These are phyloP conservation scores for Megalurothrips usitatus DNA, from an alignment of 2,888 invertebrate species.

Conservation along the genomic window DNA sequence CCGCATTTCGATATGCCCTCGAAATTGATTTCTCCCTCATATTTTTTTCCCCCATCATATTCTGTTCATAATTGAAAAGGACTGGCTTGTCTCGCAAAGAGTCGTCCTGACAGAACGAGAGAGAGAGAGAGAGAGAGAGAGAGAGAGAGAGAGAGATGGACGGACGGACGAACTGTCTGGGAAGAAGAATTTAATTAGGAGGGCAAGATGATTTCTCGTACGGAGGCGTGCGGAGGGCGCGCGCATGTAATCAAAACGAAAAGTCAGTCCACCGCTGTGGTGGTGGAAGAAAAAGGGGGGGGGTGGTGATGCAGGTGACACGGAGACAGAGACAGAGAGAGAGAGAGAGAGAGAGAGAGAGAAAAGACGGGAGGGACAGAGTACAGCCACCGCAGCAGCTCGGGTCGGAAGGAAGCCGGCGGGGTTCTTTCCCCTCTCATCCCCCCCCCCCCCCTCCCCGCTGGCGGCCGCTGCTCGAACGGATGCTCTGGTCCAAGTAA, in stretches of 20 bases:
- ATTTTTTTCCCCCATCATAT: no score
- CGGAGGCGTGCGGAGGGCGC: neutral
- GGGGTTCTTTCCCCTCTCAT: neutral
- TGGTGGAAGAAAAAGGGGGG: slow-evolving; percentile 14
- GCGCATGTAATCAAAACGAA: neutral
- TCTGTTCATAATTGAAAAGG: no score
- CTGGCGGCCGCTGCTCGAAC: neutral
- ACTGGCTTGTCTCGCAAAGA: no score
- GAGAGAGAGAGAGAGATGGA: no score
- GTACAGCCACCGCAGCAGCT: neutral
- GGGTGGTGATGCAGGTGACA: slow-evolving; percentile 25
- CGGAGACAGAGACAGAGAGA: neutral
- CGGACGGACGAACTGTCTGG: no score
- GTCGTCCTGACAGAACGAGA: no score
- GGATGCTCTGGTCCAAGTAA: slow-evolving; percentile 24
- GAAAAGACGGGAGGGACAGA: slow-evolving; percentile 22
- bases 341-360: slow-evolving; percentile 27
- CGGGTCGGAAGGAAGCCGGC: neutral
- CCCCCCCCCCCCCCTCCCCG: neutral
- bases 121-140: neutral
- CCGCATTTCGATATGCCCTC: no score
- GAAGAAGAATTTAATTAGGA: no score
- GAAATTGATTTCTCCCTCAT: no score
- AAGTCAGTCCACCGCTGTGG: slow-evolving; percentile 39
- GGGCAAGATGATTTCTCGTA: no score